These are phyloP conservation scores for Misgurnus anguillicaudatus DNA, from an alignment of 2,113 vertebrate genomes.

Conservation along the genomic window DNA sequence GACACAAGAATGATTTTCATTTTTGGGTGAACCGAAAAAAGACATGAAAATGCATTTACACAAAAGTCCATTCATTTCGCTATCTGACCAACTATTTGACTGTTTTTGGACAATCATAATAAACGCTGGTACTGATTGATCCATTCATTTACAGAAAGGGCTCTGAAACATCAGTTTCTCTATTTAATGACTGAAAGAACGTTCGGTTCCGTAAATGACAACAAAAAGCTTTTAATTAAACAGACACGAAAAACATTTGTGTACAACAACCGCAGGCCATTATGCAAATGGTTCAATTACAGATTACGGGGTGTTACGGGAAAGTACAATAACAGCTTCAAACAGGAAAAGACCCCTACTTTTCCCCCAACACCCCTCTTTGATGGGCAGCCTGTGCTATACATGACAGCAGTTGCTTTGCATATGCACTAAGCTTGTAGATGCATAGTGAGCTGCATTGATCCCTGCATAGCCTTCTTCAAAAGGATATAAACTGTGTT, in stretches of 20 bases:
- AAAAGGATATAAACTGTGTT: not conserved
- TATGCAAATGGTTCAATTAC: conserved; percentile 49
- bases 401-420: conserved; percentile 3
- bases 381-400: not conserved
- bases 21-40: too few relatives aligned
- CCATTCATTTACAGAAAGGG: conserved; percentile 6
- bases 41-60: too few relatives aligned
- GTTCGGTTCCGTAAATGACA: conserved; percentile 22
- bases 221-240: conserved; percentile 50
- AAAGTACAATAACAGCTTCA: conserved; percentile 5
- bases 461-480: too few relatives aligned
- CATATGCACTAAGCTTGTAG: not conserved
- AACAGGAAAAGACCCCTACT: not conserved
- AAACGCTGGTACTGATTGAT: too few relatives aligned
- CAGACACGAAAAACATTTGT: conserved; percentile 16
- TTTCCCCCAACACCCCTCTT: not conserved
- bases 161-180: not conserved
- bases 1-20: too few relatives aligned
- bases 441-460: not conserved
- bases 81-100: too few relatives aligned
- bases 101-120: too few relatives aligned
- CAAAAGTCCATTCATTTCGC: too few relatives aligned
- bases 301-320: conserved; percentile 11
- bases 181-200: not conserved
- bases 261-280: conserved; percentile 42